Conservation (phyloP, 2,888 invertebrate species). For the Ferdinandea cuprea region DNA sequence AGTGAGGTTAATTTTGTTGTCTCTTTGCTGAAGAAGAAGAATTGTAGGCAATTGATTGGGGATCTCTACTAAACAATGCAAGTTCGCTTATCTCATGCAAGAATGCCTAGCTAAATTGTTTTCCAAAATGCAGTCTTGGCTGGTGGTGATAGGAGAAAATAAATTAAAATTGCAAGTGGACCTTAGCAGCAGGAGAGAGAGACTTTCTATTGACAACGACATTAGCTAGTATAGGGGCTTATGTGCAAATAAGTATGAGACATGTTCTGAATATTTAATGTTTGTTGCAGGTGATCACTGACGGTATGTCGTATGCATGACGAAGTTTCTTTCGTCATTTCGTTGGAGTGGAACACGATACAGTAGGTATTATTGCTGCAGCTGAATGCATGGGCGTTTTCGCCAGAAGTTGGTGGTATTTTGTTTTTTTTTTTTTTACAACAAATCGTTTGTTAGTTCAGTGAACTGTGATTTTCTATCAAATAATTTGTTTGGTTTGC, state of each 20-base stretch:
- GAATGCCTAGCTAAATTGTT: conserved; percentile 24
- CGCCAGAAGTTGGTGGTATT: neutral
- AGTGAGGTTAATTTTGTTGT: conserved; percentile 24
- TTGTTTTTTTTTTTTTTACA: conserved; percentile 1
- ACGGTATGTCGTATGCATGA: conserved; percentile 47
- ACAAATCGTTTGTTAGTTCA: conserved; percentile 43
- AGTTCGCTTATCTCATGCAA: conserved; percentile 22
- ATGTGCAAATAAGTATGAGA: neutral
- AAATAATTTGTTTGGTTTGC: conserved; percentile 24
- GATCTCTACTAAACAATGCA: conserved; percentile 32
- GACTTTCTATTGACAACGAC: conserved; percentile 52
- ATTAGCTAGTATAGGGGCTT: neutral
- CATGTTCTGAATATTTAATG: conserved; percentile 49
- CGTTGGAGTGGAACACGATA: conserved; percentile 39
- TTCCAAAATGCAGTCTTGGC: conserved; percentile 23
- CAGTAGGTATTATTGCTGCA: conserved; percentile 14
- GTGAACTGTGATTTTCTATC: conserved; percentile 45
- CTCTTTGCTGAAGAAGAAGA: neutral
- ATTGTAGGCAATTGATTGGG: neutral
- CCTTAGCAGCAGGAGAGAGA: conserved; percentile 12
- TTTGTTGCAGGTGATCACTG: conserved; percentile 31
- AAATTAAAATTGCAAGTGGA: conserved; percentile 60
- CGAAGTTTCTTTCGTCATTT: conserved; percentile 56
- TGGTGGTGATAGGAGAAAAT: conserved; percentile 39
- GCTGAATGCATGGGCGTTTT: conserved; percentile 47